Percentiles rank a stretch among this genome's conserved stretches.
These are phyloP conservation scores for Epizoanthus ramosus DNA, from an alignment of 92 coral and sea anemone genomes.

Conservation along the genomic window DNA sequence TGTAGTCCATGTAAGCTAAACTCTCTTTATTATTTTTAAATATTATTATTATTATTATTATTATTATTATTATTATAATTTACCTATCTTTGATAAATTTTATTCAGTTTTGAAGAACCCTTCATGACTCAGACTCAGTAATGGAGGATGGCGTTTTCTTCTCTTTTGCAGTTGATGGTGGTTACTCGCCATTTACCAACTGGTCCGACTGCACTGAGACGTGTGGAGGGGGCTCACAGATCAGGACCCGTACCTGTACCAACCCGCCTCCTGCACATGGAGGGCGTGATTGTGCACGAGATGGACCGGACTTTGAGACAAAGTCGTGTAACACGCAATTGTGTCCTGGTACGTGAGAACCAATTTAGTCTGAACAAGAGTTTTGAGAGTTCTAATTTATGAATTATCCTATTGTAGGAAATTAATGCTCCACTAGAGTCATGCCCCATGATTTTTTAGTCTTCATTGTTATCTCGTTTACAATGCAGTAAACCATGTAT, in stretches of 20 bases:
- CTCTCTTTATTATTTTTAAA: too few relatives aligned
- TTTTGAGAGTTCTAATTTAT: neutral
- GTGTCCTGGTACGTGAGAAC: constrained; percentile 76
- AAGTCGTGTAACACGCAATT: constrained; percentile 86
- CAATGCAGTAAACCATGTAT: too few relatives aligned
- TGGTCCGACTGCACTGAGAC: constrained; percentile 96
- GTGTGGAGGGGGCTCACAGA: constrained; percentile 91
- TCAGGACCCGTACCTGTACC: constrained; percentile 89
- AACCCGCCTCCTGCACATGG: constrained; percentile 91
- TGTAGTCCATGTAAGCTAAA: too few relatives aligned
- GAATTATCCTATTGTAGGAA: too few relatives aligned
- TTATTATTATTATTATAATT: too few relatives aligned
- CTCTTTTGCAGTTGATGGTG: constrained; percentile 83
- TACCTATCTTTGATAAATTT: too few relatives aligned
- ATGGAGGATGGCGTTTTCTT: neutral
- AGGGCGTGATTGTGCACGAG: constrained; percentile 81
- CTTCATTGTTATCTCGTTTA: too few relatives aligned
- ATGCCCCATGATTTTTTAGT: too few relatives aligned
- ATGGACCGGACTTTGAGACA: constrained; percentile 82
- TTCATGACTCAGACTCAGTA: neutral
- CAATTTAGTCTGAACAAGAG: neutral
- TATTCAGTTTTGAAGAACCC: too few relatives aligned
- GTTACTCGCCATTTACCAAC: constrained; percentile 82
- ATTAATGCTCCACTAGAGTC: too few relatives aligned
- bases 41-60: too few relatives aligned